Evolutionary conservation across 2,113 vertebrate genomes (phyloP).

Genomic region (Campylomormyrus tamandua): DNA sequence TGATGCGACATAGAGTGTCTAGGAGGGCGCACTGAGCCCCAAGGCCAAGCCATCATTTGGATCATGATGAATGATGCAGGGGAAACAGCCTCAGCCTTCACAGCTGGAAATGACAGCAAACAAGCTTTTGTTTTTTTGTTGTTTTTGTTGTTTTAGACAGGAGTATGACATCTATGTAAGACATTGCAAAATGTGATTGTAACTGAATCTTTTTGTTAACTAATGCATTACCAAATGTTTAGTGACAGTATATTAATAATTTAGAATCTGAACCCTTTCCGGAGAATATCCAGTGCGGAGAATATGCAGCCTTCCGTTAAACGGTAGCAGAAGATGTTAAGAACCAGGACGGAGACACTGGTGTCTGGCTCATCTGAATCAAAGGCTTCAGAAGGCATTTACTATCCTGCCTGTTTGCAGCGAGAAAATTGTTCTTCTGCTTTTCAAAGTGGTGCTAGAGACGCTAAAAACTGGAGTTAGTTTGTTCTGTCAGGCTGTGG

Average conservation of each 20-base stretch:
- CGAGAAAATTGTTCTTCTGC: not conserved
- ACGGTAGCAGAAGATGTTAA: not conserved
- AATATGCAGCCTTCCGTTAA: not conserved
- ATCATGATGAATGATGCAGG: conserved; percentile 39
- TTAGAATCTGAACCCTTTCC: not conserved
- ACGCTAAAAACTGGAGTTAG: not conserved
- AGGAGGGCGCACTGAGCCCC: conserved; percentile 31
- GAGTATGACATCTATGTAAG: not conserved
- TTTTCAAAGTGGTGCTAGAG: not conserved
- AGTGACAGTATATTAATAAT: not conserved
- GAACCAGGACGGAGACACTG: not conserved
- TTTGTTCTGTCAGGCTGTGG: not conserved
- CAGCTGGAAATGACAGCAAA: conserved; percentile 1
- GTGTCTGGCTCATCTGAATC: not conserved
- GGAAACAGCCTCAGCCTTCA: conserved; percentile 37
- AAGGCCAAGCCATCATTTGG: conserved; percentile 45
- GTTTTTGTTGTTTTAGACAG: not conserved
- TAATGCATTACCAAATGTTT: not conserved
- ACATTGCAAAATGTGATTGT: not conserved
- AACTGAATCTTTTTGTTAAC: not conserved
- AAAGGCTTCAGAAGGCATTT: not conserved
- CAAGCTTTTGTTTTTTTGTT: not conserved
- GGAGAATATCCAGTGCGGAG: not conserved
- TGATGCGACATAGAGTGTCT: conserved; percentile 37
- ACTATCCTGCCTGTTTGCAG: not conserved